Conservation (phyloP, 1,140 invertebrate species). For the Drosophila subpulchrella region DNA sequence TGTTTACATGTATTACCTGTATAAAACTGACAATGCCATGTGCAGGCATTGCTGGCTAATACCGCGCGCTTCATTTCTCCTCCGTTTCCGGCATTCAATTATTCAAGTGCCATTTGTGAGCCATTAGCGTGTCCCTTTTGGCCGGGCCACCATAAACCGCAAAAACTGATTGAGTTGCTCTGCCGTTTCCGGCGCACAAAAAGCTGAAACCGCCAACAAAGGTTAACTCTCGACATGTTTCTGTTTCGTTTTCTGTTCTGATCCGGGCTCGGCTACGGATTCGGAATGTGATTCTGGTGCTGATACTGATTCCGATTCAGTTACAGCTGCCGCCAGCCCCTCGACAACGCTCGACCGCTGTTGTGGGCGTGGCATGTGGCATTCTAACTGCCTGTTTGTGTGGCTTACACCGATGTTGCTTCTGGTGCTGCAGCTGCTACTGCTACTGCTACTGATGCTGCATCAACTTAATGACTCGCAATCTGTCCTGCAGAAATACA, state of each 20-base stretch:
- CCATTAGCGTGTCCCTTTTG: constrained; percentile 64
- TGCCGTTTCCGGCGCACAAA: constrained; percentile 60
- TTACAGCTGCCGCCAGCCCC: constrained; percentile 33
- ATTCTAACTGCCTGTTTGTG: constrained; percentile 55
- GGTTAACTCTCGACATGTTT: constrained; percentile 61
- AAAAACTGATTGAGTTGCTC: constrained; percentile 67
- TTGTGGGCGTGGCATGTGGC: constrained; percentile 62
- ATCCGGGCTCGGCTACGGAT: constrained; percentile 25
- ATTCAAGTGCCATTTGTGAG: constrained; percentile 69
- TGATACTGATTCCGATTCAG: constrained; percentile 33
- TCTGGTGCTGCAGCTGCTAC: neutral
- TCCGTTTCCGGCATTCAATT: constrained; percentile 64
- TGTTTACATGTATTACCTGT: constrained; percentile 24
- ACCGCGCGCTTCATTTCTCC: constrained; percentile 25
- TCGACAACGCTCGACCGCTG: constrained; percentile 44
- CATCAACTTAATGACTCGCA: constrained; percentile 74
- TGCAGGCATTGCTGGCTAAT: constrained; percentile 27
- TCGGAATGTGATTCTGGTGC: constrained; percentile 9
- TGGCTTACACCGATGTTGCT: constrained; percentile 27
- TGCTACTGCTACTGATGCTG: constrained; percentile 25
- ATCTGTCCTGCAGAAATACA: constrained; percentile 58
- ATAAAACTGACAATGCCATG: constrained; percentile 36
- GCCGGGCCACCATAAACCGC: constrained; percentile 49
- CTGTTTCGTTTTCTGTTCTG: constrained; percentile 38
- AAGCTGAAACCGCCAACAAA: constrained; percentile 63